These are phyloP conservation scores for Oophaga pumilio DNA, from an alignment of 2,113 vertebrate genomes.

Conservation along the genomic window DNA sequence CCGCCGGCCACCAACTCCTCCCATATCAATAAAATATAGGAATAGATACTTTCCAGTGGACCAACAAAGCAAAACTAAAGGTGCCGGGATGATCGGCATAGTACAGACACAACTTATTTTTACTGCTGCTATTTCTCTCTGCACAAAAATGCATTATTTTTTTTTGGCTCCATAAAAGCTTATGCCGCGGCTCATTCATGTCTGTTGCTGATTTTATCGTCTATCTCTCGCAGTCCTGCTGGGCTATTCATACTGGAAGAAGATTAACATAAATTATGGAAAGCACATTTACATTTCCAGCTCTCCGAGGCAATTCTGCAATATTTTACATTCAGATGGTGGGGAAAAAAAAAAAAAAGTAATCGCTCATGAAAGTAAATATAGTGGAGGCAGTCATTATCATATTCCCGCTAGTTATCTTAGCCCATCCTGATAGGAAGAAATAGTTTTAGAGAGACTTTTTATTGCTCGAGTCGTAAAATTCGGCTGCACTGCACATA, in stretches of 20 bases:
- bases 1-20: not conserved
- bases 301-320: not conserved
- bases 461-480: constrained; percentile 15
- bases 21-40: not conserved
- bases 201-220: not conserved
- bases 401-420: constrained; percentile 23
- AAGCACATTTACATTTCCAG: constrained; percentile 14
- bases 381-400: constrained; percentile 11
- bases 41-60: not conserved
- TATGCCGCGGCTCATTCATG: constrained; percentile 8
- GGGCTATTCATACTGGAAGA: not conserved
- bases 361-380: constrained; percentile 12
- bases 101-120: not conserved
- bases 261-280: constrained; percentile 34
- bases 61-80: constrained; percentile 5
- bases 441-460: not conserved
- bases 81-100: not conserved
- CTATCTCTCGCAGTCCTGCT: constrained; percentile 7
- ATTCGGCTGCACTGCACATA: constrained; percentile 18
- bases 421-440: not conserved
- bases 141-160: not conserved
- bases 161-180: constrained; percentile 35
- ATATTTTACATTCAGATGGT: constrained; percentile 4
- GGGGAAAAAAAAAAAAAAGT: not conserved
- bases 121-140: not conserved